phyloP scores from a whole-genome alignment of 2,888 invertebrate species.

The Catocala nupta region DNA sequence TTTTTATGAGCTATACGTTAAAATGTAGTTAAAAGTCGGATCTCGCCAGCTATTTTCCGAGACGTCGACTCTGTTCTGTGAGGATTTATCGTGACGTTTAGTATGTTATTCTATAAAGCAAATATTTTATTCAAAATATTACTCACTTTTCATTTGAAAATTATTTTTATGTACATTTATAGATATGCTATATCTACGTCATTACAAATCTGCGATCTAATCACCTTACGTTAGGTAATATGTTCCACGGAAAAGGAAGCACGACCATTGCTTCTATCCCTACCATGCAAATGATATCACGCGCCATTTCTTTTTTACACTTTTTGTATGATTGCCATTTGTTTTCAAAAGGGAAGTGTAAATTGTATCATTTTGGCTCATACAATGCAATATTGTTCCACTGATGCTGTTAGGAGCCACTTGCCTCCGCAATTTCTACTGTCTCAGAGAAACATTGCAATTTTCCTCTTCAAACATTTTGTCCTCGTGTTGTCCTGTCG shows the following conservation, averaged over 20 bases:
- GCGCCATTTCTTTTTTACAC: constrained; percentile 18
- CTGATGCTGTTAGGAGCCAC: constrained; percentile 58
- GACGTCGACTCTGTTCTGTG: constrained; percentile 41
- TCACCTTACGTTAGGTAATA: too few relatives aligned
- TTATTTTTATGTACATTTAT: too few relatives aligned
- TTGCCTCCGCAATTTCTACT: constrained; percentile 61
- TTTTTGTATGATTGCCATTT: constrained; percentile 38
- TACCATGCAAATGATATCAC: too few relatives aligned
- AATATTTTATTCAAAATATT: constrained; percentile 32
- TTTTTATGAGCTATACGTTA: constrained; percentile 42
- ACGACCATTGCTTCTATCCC: too few relatives aligned
- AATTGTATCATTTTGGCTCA: constrained; percentile 55
- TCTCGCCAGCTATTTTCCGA: constrained; percentile 41
- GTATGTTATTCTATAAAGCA: constrained; percentile 44
- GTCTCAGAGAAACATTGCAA: constrained; percentile 62
- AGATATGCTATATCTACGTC: too few relatives aligned
- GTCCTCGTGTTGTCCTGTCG: constrained; percentile 61
- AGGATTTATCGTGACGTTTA: constrained; percentile 43
- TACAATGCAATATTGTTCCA: constrained; percentile 62
- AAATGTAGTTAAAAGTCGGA: constrained; percentile 48
- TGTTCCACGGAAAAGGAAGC: too few relatives aligned
- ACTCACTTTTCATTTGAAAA: not conserved
- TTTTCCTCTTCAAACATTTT: constrained; percentile 70
- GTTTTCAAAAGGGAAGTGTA: constrained; percentile 42
- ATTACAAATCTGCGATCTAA: too few relatives aligned